Conservation (phyloP, 2,113 vertebrate species). For the Oryzias javanicus region DNA sequence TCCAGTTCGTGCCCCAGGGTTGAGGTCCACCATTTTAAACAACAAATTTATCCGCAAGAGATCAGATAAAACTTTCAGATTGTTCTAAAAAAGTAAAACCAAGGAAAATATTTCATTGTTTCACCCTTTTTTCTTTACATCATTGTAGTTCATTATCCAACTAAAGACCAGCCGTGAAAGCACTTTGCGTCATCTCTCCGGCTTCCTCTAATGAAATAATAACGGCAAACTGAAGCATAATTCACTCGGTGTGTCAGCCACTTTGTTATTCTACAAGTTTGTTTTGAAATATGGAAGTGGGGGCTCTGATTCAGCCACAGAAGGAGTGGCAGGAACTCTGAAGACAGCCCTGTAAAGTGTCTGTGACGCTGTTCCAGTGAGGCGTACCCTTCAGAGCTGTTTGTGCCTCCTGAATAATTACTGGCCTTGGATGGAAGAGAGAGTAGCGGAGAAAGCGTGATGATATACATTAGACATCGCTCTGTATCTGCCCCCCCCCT, state of each 20-base stretch:
- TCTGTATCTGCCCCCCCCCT: constrained; percentile 27
- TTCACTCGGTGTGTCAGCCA: not conserved
- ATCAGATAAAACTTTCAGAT: too few relatives aligned
- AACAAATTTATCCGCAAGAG: too few relatives aligned
- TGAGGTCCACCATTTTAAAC: too few relatives aligned
- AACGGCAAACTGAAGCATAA: not conserved
- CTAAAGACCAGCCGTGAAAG: too few relatives aligned
- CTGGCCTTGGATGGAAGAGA: constrained; percentile 44
- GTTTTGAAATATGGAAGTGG: constrained; percentile 16
- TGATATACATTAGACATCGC: constrained; percentile 43
- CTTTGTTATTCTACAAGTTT: not conserved
- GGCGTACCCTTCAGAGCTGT: constrained; percentile 50
- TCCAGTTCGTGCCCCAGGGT: too few relatives aligned
- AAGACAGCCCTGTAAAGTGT: constrained; percentile 42
- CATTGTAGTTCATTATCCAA: too few relatives aligned
- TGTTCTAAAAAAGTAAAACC: too few relatives aligned
- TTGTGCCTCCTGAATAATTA: constrained; percentile 67
- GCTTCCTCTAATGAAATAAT: not conserved
- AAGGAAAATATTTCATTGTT: too few relatives aligned
- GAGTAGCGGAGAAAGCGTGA: constrained; percentile 31
- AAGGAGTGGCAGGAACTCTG: constrained; percentile 7
- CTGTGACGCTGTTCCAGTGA: constrained; percentile 25
- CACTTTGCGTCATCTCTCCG: too few relatives aligned
- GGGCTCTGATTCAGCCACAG: constrained; percentile 7
- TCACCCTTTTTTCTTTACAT: too few relatives aligned